Evolutionary conservation across 2,888 invertebrate genomes (phyloP).

Genomic region (Epiperipatus broadwayi): DNA sequence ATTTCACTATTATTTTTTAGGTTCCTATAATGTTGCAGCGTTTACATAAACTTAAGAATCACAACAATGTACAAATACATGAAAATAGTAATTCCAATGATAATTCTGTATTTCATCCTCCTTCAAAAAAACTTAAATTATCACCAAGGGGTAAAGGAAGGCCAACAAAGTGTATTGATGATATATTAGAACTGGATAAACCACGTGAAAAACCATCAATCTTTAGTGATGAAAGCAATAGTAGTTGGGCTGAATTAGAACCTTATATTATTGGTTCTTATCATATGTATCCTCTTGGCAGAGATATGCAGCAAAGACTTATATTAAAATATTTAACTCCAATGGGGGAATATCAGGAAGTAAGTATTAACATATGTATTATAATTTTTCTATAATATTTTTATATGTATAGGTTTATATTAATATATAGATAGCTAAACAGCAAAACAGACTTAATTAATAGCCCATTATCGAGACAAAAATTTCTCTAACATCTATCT

Average conservation of each 20-base stretch:
- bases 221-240: slow-evolving; percentile 47
- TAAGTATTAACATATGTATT: slow-evolving; percentile 22
- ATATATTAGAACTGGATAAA: too few species aligned
- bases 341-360: slow-evolving; percentile 93
- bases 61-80: slow-evolving; percentile 29
- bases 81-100: slow-evolving; percentile 14
- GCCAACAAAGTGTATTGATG: too few species aligned
- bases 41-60: slow-evolving; percentile 49
- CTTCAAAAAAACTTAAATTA: too few species aligned
- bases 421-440: too few species aligned
- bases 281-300: slow-evolving; percentile 68
- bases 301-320: slow-evolving; percentile 72
- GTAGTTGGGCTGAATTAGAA: slow-evolving; percentile 77
- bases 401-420: too few species aligned
- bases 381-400: background rate
- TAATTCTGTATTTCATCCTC: too few species aligned
- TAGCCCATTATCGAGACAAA: too few species aligned
- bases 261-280: slow-evolving; percentile 71
- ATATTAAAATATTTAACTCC: slow-evolving; percentile 85
- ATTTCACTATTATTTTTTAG: slow-evolving; percentile 18
- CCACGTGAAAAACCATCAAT: too few species aligned
- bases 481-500: too few species aligned
- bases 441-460: too few species aligned
- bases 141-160: too few species aligned
- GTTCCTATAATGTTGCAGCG: slow-evolving; percentile 67